A percentile compares a stretch with the other conserved stretches of the same genome.
Conservation (phyloP, 2,113 vertebrate genomes). For the Proteles cristata region DNA sequence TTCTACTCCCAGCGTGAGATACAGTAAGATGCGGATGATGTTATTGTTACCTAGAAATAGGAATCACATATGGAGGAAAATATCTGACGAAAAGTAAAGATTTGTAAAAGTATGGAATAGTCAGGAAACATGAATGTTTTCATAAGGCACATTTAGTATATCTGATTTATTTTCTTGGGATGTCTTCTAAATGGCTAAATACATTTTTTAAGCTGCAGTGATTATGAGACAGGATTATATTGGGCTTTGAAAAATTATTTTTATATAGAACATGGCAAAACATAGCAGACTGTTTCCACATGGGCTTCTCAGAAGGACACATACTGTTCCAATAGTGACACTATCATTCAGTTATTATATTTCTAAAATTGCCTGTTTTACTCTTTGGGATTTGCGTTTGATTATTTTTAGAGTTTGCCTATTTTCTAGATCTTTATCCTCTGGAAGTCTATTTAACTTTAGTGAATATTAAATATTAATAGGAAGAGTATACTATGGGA, state of each 20-base stretch:
- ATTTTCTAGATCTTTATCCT: background rate
- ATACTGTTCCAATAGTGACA: background rate
- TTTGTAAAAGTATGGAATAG: background rate
- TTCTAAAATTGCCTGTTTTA: background rate
- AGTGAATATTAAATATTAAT: background rate
- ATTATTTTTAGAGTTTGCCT: background rate
- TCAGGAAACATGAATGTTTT: background rate
- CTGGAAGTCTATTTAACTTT: background rate
- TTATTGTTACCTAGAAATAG: background rate
- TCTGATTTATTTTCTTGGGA: background rate
- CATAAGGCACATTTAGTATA: background rate
- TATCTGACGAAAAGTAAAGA: conserved; percentile 22
- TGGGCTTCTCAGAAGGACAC: background rate
- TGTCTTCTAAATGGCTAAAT: background rate
- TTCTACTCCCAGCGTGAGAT: background rate
- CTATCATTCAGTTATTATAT: background rate
- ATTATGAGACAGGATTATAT: conserved; percentile 6
- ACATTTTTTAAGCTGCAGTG: conserved; percentile 19
- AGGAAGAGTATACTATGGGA: background rate
- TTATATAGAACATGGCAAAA: background rate
- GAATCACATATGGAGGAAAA: background rate
- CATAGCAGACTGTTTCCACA: background rate
- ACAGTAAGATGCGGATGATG: background rate
- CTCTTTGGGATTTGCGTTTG: background rate
- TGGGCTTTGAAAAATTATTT: background rate